Conservation (phyloP, 1,140 invertebrate species). For the Popillia japonica region DNA sequence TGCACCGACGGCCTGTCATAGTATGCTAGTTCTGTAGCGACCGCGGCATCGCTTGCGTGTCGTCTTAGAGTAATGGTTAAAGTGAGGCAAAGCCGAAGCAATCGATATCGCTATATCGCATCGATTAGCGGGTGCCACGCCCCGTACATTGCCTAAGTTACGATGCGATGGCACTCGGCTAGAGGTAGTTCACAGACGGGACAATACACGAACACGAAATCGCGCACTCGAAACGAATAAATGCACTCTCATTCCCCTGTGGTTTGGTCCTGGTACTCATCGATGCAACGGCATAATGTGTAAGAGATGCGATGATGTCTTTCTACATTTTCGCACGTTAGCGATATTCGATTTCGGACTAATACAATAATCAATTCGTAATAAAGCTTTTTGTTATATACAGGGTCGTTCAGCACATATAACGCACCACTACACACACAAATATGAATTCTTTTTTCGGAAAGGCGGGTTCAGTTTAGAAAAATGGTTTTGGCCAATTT, state of each 20-base stretch:
- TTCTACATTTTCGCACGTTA: slow-evolving; percentile 16
- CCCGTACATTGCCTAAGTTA: slow-evolving; percentile 56
- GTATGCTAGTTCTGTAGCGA: background rate
- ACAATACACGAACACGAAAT: slow-evolving; percentile 1
- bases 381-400: too few relatives aligned
- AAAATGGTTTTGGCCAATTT: too few relatives aligned
- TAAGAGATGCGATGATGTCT: background rate
- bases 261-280: slow-evolving; percentile 10
- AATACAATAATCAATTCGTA: background rate
- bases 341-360: background rate
- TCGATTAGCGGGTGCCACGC: slow-evolving; percentile 57
- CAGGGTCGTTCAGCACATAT: too few relatives aligned
- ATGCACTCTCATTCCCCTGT: slow-evolving; percentile 12
- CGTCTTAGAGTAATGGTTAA: slow-evolving; percentile 38
- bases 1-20: background rate
- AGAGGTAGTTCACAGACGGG: background rate
- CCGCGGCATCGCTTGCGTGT: background rate
- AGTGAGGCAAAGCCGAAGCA: slow-evolving; percentile 48
- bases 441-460: too few relatives aligned
- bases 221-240: slow-evolving; percentile 9
- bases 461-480: too few relatives aligned
- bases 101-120: slow-evolving; percentile 58
- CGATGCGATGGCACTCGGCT: slow-evolving; percentile 53
- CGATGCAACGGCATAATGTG: background rate
- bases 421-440: too few relatives aligned